A percentile compares a stretch with the other conserved stretches of the same genome.
phyloP scores from a whole-genome alignment of 2,888 invertebrate genomes.

The Eilema sororculum region DNA sequence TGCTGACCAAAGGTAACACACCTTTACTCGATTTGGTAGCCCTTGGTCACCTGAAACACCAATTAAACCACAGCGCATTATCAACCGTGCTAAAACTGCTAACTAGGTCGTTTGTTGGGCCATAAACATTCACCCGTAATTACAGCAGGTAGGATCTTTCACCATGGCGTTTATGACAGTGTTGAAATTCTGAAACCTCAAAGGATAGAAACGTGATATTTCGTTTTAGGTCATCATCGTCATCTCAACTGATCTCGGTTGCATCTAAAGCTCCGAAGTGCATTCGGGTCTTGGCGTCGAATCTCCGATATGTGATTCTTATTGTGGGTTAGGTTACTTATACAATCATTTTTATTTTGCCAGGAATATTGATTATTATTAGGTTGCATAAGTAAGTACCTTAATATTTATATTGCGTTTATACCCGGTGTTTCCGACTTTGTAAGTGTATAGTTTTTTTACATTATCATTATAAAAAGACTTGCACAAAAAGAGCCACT shows the following conservation, averaged over 20 bases:
- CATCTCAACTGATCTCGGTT: background rate
- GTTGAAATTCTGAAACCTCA: background rate
- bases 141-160: background rate
- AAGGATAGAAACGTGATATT: background rate
- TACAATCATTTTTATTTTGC: no score
- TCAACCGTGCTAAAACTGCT: background rate
- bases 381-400: no score
- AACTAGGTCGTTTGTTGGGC: background rate
- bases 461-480: background rate
- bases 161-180: background rate
- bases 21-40: background rate
- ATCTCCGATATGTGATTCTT: background rate
- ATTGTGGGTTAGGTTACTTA: no score
- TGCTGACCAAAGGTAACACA: background rate
- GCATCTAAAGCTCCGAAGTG: background rate
- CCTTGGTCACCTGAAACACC: background rate
- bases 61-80: slow-evolving; percentile 1
- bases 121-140: background rate
- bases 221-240: background rate
- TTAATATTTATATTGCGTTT: no score
- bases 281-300: background rate
- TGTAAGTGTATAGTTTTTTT: no score
- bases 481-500: background rate
- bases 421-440: no score
- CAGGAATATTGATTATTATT: no score